These are phyloP conservation scores for Tetrapedia diversipes DNA, from an alignment of 2,888 invertebrate genomes.

Conservation along the genomic window DNA sequence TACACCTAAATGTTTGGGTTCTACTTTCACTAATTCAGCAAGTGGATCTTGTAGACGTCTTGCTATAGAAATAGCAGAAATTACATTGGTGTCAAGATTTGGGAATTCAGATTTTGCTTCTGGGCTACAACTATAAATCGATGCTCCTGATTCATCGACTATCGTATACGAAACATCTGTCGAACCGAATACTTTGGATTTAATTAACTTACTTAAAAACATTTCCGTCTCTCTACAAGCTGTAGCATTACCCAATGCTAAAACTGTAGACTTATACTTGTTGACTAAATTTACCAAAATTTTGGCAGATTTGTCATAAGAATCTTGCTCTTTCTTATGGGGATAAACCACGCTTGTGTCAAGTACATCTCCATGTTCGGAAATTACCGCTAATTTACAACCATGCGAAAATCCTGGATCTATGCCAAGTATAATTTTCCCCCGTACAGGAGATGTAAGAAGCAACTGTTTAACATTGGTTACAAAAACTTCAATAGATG, in stretches of 20 bases:
- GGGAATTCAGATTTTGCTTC: conserved; percentile 94
- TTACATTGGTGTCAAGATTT: conserved; percentile 91
- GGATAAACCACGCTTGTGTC: conserved; percentile 89
- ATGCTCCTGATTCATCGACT: conserved; percentile 95
- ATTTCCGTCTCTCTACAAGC: conserved; percentile 94
- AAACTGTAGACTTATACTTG: conserved; percentile 88
- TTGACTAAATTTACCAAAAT: conserved; percentile 85
- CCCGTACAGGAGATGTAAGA: conserved; percentile 91
- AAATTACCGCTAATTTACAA: conserved; percentile 94
- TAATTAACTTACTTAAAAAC: conserved; percentile 87
- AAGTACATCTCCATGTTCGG: conserved; percentile 88
- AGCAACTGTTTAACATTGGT: conserved; percentile 93
- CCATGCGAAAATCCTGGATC: conserved; percentile 96
- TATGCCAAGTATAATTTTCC: conserved; percentile 91
- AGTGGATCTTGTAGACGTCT: conserved; percentile 95
- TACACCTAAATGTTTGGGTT: conserved; percentile 95
- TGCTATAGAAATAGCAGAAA: conserved; percentile 91
- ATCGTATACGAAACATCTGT: conserved; percentile 89
- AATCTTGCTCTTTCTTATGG: conserved; percentile 74
- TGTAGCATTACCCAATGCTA: conserved; percentile 95
- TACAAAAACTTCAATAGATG: conserved; percentile 93
- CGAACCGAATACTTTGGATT: conserved; percentile 84
- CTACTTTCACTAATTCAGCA: conserved; percentile 95
- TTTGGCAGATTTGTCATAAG: conserved; percentile 54
- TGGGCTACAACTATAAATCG: conserved; percentile 94